Evolutionary conservation across 2,888 invertebrate genomes (phyloP), one percentile per base, ranked within the genome.

Genomic region (Erpobdella octoculata): DNA sequence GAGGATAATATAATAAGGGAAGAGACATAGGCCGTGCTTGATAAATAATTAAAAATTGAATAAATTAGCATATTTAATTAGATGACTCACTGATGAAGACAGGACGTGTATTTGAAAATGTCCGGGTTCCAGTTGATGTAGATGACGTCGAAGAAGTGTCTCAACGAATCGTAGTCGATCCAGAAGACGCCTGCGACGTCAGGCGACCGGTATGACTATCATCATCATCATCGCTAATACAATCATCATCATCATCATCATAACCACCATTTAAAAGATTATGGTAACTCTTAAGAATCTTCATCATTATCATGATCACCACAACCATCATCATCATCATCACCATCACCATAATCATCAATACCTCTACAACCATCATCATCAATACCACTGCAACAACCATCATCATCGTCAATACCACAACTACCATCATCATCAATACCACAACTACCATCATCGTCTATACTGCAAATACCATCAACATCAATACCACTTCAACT

Each of bases 41-140:
- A 28, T 28, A 25, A 66, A 53, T 53, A 28, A 53, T 15, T 8
- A n/a, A 5, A 18, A 53, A 1, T 48, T 48, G 4, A 48, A 61
- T 69, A 62, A 58, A 18, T 18, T 59, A n/a, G 41, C 18, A 12
- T 9, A 46, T 31, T 68, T 46, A 8, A 28, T 3, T 38, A n/a
- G 33, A 33, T 15, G 31, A 87, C 90, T 88, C 84, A 93, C 93
- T 91, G 89, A 82, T 96, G 95, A 78, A 92, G 89, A 78, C 92
- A 92, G 79, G 90, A 92, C 0, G 93, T 93, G 83, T 88, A 90
- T 72, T 88, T 87, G 81, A 96, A 96, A 73, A 95, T 83, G 74
- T 88, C 88, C 31, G 94, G 93, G 82, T 93, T 92, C 96, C 96
- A 96, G 81, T 93, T 96, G 78, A 95, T 86, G 81, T 95, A 94